phyloP scores from a whole-genome alignment of 1,140 invertebrate species.

The Hermetia illucens region DNA sequence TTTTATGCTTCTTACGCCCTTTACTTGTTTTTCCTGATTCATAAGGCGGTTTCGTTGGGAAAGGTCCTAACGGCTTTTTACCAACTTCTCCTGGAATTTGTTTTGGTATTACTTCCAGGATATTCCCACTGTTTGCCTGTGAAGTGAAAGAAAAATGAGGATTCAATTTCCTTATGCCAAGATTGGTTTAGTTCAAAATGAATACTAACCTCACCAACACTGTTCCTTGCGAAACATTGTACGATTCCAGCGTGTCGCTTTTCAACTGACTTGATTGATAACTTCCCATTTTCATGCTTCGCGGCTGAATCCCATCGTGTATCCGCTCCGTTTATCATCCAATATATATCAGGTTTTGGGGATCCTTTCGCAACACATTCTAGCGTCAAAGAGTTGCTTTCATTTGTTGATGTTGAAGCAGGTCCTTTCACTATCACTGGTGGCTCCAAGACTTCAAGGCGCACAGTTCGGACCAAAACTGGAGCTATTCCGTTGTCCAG shows the following conservation, averaged over 20 bases:
- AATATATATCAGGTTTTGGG: slow-evolving; percentile 57
- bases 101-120: slow-evolving; percentile 58
- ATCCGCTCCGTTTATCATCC: slow-evolving; percentile 71
- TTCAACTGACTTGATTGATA: slow-evolving; percentile 51
- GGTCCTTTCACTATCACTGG: slow-evolving; percentile 44
- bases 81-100: slow-evolving; percentile 42
- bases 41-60: slow-evolving; percentile 16
- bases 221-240: slow-evolving; percentile 76
- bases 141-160: neutral
- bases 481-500: slow-evolving; percentile 32
- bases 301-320: slow-evolving; percentile 39
- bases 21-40: slow-evolving; percentile 30
- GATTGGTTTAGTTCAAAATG: neutral
- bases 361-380: slow-evolving; percentile 50
- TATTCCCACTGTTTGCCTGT: slow-evolving; percentile 36
- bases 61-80: slow-evolving; percentile 16
- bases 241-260: slow-evolving; percentile 76
- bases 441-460: slow-evolving; percentile 38
- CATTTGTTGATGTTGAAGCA: slow-evolving; percentile 41
- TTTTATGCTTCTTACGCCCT: slow-evolving; percentile 33
- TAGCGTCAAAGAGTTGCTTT: slow-evolving; percentile 48
- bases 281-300: slow-evolving; percentile 31
- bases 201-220: slow-evolving; percentile 46
- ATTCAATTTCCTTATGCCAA: neutral
- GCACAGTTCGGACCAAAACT: slow-evolving; percentile 31